A percentile compares a stretch with the other conserved stretches of the same genome.
These are phyloP conservation scores for Pygmarrhopalites habei DNA, from an alignment of 1,140 invertebrate species.

Conservation along the genomic window DNA sequence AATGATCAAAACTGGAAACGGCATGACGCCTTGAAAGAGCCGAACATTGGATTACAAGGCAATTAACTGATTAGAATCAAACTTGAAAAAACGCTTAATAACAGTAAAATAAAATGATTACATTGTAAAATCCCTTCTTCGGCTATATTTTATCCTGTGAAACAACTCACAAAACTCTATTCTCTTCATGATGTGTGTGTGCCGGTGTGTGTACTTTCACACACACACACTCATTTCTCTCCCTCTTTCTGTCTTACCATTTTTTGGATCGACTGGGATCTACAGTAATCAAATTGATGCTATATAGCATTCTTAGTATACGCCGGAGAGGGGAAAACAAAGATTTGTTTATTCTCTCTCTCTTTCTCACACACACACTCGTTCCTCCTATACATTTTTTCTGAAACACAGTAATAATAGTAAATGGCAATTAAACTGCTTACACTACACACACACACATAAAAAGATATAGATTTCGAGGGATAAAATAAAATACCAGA, in stretches of 20 bases:
- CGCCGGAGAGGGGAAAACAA: too few relatives aligned
- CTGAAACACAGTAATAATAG: not conserved
- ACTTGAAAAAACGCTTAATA: slow-evolving; percentile 20
- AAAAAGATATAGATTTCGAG: not conserved
- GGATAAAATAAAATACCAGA: too few relatives aligned
- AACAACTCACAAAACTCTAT: not conserved
- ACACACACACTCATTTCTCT: too few relatives aligned
- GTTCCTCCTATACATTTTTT: too few relatives aligned
- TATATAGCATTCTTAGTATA: too few relatives aligned
- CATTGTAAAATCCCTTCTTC: slow-evolving; percentile 17
- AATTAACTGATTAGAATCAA: slow-evolving; percentile 32
- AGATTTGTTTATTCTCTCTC: too few relatives aligned
- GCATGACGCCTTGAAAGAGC: slow-evolving; percentile 11
- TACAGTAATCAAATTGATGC: too few relatives aligned
- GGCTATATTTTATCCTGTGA: not conserved
- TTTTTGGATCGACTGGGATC: too few relatives aligned
- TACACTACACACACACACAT: too few relatives aligned
- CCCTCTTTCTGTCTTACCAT: too few relatives aligned
- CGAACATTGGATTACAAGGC: slow-evolving; percentile 13
- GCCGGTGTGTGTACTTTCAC: too few relatives aligned
- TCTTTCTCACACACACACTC: too few relatives aligned
- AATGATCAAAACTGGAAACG: slow-evolving; percentile 13
- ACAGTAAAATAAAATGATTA: slow-evolving; percentile 33
- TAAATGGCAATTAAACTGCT: not conserved
- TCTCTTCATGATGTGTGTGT: not conserved